Conservation (phyloP, 2,797 vertebrate species). For the Discoglossus pictus region DNA sequence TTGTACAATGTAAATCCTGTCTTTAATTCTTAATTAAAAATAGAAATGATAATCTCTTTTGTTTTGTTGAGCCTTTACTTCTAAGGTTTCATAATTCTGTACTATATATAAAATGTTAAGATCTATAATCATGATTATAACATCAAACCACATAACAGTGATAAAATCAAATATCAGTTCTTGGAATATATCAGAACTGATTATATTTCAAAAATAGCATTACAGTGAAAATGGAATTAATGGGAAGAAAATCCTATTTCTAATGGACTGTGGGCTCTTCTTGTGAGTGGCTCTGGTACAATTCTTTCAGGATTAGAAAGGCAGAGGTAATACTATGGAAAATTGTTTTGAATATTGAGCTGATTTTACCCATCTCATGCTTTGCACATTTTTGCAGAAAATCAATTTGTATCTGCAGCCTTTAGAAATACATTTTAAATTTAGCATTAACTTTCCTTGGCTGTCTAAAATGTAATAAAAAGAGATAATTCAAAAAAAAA, state of each 20-base stretch:
- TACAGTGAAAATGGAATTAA: too few relatives aligned
- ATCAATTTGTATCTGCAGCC: conserved; percentile 26
- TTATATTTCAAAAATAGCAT: too few relatives aligned
- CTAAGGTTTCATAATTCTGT: too few relatives aligned
- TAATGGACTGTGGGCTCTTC: not conserved
- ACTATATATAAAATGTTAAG: too few relatives aligned
- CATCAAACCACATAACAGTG: too few relatives aligned
- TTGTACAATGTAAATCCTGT: too few relatives aligned
- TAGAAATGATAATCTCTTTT: too few relatives aligned
- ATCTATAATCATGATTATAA: too few relatives aligned
- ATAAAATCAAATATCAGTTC: too few relatives aligned
- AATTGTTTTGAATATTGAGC: conserved; percentile 28
- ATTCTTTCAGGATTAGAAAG: conserved; percentile 17
- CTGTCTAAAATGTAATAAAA: conserved; percentile 15
- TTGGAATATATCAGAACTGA: too few relatives aligned
- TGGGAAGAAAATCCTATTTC: not conserved
- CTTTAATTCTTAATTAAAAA: too few relatives aligned
- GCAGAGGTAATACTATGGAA: conserved; percentile 9
- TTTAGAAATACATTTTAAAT: conserved; percentile 25
- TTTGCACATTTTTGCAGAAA: conserved; percentile 13
- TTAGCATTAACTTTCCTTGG: conserved; percentile 6
- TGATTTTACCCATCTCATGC: conserved; percentile 3
- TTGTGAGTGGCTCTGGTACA: not conserved
- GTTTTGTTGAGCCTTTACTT: too few relatives aligned
- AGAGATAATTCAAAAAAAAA: conserved; percentile 15